Base-by-base conservation (phyloP, 2,113 vertebrate species). In the Paedocypris sp. region DNA sequence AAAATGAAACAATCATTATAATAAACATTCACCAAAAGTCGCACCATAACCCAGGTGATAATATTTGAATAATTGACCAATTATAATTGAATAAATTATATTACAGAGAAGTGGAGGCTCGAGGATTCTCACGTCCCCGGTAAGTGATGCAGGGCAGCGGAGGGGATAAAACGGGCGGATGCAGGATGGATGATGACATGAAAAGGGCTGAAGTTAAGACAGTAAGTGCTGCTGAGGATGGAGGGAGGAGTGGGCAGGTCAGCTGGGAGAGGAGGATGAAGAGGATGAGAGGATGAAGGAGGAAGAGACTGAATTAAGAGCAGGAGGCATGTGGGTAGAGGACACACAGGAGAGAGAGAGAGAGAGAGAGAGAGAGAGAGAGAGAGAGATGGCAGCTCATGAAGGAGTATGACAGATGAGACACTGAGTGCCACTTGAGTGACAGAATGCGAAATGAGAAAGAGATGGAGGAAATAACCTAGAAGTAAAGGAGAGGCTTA, bases 381-480 rank as follows among this genome's bases (percentile, higher is more conserved):
- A 23, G 32, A 35, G 64, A 61, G 32, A 32, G 48, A 67, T 36
- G 39, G 8, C 11, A 32, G 45, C 60, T 68, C 50, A 26, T 51
- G 26, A 45, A 47, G 54, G 28, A 58, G 38, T 43, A 18, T 43
- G 54, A 58, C 54, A 43, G 54, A 58, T 29, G 38, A 56, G 60
- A 39, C 46, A 47, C 45, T 20, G 60, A 63, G 60, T 50, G 38
- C 59, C 36, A 51, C 52, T 49, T 26, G 36, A 62, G 22, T 38
- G 53, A 52, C 38, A 45, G 47, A 64, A 68, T 59, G 25, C 32
- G 47, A 32, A 59, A 64, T 46, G 45, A 63, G 23, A 22, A 26
- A 25, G 51, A 56, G 48, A 20, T 36, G 31, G 16, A 15, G 28
- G 62, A 62, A 58, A 71, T 70, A 23, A 71, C 64, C 65, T 53